Conservation (phyloP, 37 sponge, comb jelly and placozoan species). For the Diacarnus erythraeanus region DNA sequence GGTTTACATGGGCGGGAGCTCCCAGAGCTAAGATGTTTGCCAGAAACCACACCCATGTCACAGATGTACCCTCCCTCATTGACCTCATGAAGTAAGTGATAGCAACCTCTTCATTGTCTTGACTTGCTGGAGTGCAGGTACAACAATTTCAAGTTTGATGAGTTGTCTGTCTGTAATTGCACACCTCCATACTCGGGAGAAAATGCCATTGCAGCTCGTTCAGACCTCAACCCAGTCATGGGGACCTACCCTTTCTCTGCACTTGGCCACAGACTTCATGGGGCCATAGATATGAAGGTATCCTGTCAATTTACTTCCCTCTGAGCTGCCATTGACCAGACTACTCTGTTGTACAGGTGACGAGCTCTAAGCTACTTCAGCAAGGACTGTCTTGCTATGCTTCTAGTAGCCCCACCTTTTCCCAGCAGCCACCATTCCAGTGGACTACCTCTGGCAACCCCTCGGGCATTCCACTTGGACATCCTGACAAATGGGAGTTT, state of each 20-base stretch:
- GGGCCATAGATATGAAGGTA: conserved; percentile 91
- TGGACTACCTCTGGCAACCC: conserved; percentile 88
- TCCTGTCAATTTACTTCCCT: background rate
- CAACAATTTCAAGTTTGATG: conserved; percentile 94
- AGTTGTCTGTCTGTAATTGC: conserved; percentile 86
- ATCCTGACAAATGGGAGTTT: conserved; percentile 88
- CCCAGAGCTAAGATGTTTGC: conserved; percentile 91
- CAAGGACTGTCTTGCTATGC: conserved; percentile 46
- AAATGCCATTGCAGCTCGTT: conserved; percentile 90
- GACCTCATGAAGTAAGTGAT: conserved; percentile 83
- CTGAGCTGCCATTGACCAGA: background rate
- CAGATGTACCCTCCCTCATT: conserved; percentile 70
- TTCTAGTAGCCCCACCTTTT: conserved; percentile 87
- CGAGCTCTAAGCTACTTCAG: conserved; percentile 28
- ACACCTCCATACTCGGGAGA: conserved; percentile 93
- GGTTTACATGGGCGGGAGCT: conserved; percentile 75
- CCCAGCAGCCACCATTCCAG: conserved; percentile 89
- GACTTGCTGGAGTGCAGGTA: conserved; percentile 56
- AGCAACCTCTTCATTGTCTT: background rate
- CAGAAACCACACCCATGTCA: conserved; percentile 74
- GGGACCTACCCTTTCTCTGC: conserved; percentile 88
- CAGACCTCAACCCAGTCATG: conserved; percentile 90
- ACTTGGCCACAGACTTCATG: conserved; percentile 89
- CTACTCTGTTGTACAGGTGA: conserved; percentile 29
- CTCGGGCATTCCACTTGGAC: conserved; percentile 72